Evolutionary conservation across 2,797 vertebrate genomes (phyloP).

Genomic region (Streptopelia turtur): DNA sequence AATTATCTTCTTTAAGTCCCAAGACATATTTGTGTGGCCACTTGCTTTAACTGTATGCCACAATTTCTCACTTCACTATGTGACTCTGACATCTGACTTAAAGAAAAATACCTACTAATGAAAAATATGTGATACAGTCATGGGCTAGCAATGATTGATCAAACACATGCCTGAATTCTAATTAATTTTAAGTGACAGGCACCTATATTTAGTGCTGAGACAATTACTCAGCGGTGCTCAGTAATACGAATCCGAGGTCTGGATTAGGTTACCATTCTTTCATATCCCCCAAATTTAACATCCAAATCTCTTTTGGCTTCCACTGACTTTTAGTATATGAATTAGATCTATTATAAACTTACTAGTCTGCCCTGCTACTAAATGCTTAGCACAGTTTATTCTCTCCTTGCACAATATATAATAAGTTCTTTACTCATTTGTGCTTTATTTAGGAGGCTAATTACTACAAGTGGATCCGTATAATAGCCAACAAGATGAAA

Average conservation of each 20-base stretch:
- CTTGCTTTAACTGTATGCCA: neutral
- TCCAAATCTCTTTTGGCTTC: neutral
- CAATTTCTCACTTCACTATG: neutral
- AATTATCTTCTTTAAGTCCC: neutral
- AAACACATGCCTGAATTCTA: neutral
- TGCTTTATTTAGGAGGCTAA: neutral
- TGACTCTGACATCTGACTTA: neutral
- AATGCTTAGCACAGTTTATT: neutral
- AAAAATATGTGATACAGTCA: neutral
- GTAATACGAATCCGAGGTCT: neutral
- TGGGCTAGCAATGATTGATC: neutral
- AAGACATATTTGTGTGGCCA: neutral
- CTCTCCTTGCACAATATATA: neutral
- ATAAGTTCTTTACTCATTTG: neutral
- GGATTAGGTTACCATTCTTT: neutral
- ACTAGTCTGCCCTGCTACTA: neutral
- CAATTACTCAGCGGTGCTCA: neutral
- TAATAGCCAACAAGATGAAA: rapidly evolving
- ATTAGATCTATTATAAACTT: neutral
- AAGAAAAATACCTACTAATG: neutral
- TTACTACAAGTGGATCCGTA: neutral
- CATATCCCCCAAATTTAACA: neutral
- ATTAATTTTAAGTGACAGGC: neutral
- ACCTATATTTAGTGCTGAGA: neutral
- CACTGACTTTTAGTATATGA: neutral